A percentile compares a stretch with the other conserved stretches of the same genome.
Evolutionary conservation across 37 sponge, comb jelly and placozoan genomes (phyloP).

Genomic region (Corticium candelabrum): DNA sequence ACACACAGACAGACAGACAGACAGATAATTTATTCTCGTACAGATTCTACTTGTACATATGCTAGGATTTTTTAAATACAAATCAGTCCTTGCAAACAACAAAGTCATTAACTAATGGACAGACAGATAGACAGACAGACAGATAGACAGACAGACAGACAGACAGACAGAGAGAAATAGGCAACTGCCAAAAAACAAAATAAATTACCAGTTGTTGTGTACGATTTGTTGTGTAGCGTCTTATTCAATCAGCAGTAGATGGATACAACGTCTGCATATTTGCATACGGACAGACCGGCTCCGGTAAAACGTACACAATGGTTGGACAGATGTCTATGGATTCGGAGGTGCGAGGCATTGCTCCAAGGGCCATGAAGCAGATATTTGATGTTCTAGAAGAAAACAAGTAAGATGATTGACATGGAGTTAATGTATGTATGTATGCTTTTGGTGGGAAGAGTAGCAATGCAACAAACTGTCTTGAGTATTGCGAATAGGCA

Average conservation of each 20-base stretch:
- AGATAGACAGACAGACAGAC: no score
- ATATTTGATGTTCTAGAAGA: constrained; percentile 36
- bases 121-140: no score
- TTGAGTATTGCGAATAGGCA: no score
- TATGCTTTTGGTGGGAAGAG: neutral
- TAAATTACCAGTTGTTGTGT: neutral
- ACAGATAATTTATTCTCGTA: no score
- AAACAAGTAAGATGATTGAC: constrained; percentile 32
- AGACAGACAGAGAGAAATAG: no score
- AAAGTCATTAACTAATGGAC: no score
- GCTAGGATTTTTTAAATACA: no score
- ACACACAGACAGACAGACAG: no score
- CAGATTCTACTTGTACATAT: no score
- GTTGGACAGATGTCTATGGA: constrained; percentile 8
- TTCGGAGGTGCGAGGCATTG: constrained; percentile 22
- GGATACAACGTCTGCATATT: constrained; percentile 64
- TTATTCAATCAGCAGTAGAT: constrained; percentile 53
- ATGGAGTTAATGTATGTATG: neutral
- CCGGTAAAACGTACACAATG: constrained; percentile 43
- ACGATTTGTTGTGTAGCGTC: neutral
- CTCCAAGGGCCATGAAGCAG: constrained; percentile 31
- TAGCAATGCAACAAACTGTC: no score
- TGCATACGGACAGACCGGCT: constrained; percentile 70
- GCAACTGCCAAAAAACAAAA: no score
- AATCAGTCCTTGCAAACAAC: no score